Conservation (phyloP, 2,888 invertebrate species). For the Teleogryllus oceanicus region DNA sequence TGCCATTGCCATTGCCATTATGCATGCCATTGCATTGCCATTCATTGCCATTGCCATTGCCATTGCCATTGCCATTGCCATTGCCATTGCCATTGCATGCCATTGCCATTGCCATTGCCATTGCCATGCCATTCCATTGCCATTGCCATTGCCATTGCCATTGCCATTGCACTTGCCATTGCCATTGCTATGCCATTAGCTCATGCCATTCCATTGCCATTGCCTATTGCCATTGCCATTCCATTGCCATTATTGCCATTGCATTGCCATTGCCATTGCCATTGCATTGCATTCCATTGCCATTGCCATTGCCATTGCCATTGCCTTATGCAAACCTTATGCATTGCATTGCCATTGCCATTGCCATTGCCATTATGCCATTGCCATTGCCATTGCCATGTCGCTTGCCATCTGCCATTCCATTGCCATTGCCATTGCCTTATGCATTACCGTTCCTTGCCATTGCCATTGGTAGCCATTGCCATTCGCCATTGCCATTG, state of each 20-base stretch:
- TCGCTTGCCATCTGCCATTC: slow-evolving; percentile 23
- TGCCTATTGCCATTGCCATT: neutral
- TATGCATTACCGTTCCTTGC: slow-evolving; percentile 24
- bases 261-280: too few species aligned
- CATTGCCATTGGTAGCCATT: too few species aligned
- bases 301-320: slow-evolving; percentile 20
- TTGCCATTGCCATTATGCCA: slow-evolving; percentile 25
- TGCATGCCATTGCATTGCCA: too few species aligned
- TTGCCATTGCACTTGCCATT: too few species aligned
- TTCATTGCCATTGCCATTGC: too few species aligned
- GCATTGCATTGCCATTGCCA: slow-evolving; percentile 23
- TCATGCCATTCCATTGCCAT: neutral
- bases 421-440: slow-evolving; percentile 26
- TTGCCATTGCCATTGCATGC: too few species aligned
- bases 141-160: slow-evolving; percentile 18
- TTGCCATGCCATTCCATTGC: too few species aligned
- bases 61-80: too few species aligned
- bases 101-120: too few species aligned
- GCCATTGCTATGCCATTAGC: slow-evolving; percentile 19
- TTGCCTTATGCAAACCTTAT: too few species aligned
- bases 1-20: too few species aligned
- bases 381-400: slow-evolving; percentile 25
- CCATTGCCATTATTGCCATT: slow-evolving; percentile 12
- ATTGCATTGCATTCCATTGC: slow-evolving; percentile 21
- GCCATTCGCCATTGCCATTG: slow-evolving; percentile 24